Percentiles rank a stretch among this genome's conserved stretches.
phyloP scores from a whole-genome alignment of 2,113 vertebrate species.

The Phainopepla nitens region DNA sequence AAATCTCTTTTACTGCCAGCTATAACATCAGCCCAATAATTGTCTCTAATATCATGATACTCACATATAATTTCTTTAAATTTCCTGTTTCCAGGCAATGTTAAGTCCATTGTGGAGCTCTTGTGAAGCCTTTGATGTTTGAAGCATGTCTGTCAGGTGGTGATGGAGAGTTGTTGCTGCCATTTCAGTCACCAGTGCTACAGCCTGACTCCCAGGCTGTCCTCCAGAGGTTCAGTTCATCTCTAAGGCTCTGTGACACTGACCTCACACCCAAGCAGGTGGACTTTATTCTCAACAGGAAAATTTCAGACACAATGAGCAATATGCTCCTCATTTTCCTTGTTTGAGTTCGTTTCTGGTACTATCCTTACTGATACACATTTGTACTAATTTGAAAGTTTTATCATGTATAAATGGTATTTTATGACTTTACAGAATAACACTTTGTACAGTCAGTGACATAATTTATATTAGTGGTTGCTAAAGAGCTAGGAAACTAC shows the following conservation, averaged over 20 bases:
- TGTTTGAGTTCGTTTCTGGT: not conserved
- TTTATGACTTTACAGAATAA: not conserved
- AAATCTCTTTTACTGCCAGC: constrained; percentile 7
- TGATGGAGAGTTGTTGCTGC: not conserved
- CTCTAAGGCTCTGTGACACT: not conserved
- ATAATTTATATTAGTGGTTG: not conserved
- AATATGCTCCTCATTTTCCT: not conserved
- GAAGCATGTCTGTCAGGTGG: not conserved
- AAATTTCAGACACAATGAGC: not conserved
- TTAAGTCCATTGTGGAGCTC: not conserved
- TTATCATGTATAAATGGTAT: not conserved
- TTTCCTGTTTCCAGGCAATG: not conserved
- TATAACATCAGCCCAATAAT: not conserved
- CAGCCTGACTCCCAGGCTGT: not conserved
- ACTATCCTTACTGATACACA: not conserved
- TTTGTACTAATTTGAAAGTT: not conserved
- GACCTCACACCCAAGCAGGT: not conserved
- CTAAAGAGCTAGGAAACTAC: not conserved
- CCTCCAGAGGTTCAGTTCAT: not conserved
- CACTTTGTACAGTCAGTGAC: not conserved
- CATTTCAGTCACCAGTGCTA: not conserved
- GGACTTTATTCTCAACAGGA: not conserved
- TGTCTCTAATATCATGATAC: not conserved
- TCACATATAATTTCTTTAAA: not conserved
- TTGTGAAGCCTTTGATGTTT: not conserved